A percentile compares a stretch with the other conserved stretches of the same genome.
Evolutionary conservation across 2,113 vertebrate species (phyloP).

Genomic region (Phasianus colchicus): DNA sequence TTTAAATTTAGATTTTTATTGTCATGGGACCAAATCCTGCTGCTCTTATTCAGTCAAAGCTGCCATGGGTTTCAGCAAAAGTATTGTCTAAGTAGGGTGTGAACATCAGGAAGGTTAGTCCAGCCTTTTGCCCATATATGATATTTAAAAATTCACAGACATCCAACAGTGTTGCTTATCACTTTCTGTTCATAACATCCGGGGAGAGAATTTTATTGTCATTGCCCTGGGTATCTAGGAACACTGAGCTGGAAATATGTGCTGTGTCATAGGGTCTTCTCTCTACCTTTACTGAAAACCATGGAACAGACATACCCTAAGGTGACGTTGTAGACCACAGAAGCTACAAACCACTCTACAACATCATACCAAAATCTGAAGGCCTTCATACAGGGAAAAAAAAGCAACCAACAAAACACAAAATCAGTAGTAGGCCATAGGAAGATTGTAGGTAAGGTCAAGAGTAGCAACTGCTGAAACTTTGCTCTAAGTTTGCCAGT

Average conservation of each 20-base stretch:
- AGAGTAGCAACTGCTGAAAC: background rate
- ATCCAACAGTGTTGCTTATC: background rate
- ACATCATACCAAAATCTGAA: background rate
- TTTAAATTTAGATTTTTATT: constrained; percentile 10
- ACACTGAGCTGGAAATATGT: background rate
- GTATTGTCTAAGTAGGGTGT: background rate
- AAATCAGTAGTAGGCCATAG: background rate
- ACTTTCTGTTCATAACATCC: background rate
- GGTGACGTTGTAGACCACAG: background rate
- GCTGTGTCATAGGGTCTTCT: too few species aligned
- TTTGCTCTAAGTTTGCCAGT: background rate
- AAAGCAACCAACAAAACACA: background rate
- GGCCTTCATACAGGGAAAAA: background rate
- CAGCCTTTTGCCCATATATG: background rate
- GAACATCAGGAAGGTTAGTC: background rate
- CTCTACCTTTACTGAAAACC: background rate
- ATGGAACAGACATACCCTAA: rapidly evolving
- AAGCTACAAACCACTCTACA: background rate
- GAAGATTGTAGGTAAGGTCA: background rate
- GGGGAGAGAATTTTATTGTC: background rate
- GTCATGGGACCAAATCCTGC: background rate
- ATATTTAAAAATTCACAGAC: background rate
- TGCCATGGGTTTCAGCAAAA: background rate
- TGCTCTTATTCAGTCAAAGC: constrained; percentile 45
- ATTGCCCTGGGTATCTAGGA: background rate